Evolutionary conservation across 2,113 vertebrate species (phyloP), one percentile per base, ranked within the genome.

Genomic region (Eonycteris spelaea): DNA sequence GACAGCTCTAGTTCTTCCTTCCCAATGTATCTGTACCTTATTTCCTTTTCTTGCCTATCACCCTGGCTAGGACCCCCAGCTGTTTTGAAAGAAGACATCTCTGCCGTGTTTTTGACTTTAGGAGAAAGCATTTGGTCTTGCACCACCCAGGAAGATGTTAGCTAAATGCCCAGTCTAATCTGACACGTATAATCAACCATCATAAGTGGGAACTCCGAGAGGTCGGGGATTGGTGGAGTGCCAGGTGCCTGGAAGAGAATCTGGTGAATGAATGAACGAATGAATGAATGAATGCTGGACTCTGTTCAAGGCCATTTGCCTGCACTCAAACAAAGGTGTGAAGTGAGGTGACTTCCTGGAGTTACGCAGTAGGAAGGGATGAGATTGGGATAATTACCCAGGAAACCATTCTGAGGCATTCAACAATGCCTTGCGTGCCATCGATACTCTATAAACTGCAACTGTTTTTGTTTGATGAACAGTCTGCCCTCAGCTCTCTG

Each of bases 261-360:
- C 53, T 10, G 4, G 6, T 63, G 30, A 65, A 35, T 3, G 40
- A 65, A 35, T 3, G 40, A 71, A 21, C 38, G 43, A 85, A 18
- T 0, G 0, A 65, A 35, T 3, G 40, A 71, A 21, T 45, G 43
- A 85, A 18, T 0, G 0, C 11, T 16, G 38, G 16, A 33, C 71
- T 28, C 75, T 16, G 8, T 18, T 10, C 16, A 12, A 48, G 28
- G 6, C 38, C 84, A 10, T n/a, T 43, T 51, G 22, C 19, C 2
- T 12, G 2, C 6, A 19, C 67, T 45, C 26, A 70, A 71, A 9
- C 83, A 0, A 11, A 59, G 35, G 35, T 7, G 61, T 43, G 57
- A 55, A 19, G 43, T 59, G 21, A 57, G 21, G 7, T 48, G n/a
- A 40, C 75, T 67, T 14, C 30, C n/a, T 19, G 55, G 70, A 53